Evolutionary conservation across 1,140 invertebrate genomes (phyloP), one percentile per base, ranked within the genome.

Genomic region (Physella acuta): DNA sequence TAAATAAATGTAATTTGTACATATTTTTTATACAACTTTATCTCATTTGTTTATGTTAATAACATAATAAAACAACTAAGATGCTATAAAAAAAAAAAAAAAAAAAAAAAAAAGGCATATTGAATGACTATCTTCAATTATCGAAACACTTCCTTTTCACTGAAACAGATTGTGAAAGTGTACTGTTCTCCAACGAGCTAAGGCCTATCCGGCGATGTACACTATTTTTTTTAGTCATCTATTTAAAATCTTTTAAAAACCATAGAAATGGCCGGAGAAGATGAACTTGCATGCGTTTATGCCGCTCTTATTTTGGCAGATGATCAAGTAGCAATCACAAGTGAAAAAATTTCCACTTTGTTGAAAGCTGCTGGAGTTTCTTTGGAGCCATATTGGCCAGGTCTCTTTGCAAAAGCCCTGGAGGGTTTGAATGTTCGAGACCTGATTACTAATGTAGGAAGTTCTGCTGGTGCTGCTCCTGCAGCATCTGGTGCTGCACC

Each of bases 301-400:
- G 92, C 95, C 77, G 91, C 96, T 77, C 90, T 99, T 73, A 95
- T 99, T 86, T 89, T 99, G 75, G 91, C 94, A 79, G 97, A 99
- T 87, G 97, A 99, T 85, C 95, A 98, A 86, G 91, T 98, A 74
- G 92, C 95, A 75, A 92, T 99, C 78, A 98, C 96, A 94, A 93
- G 93, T 77, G 97, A 99, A 80, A 99, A 99, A 87, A 95, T 99
- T 81, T 90, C 90, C 70, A 97, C 97, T 67, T 95, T 99, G 83
- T 85, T 99, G 78, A 99, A 98, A 85, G 95, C 97, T 30, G 96
- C 97, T 59, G 91, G 90, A 82, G 95, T 99, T 68, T 92, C 94
- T 58, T 92, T 99, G 31, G 97, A 99, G 84, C 96, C 97, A 28
- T 99, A 98, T 87, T 99, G 97, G 97, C 95, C 97, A 66, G 85